These are phyloP conservation scores for Nyctereutes procyonoides DNA, from an alignment of 2,113 vertebrate species.

Conservation along the genomic window DNA sequence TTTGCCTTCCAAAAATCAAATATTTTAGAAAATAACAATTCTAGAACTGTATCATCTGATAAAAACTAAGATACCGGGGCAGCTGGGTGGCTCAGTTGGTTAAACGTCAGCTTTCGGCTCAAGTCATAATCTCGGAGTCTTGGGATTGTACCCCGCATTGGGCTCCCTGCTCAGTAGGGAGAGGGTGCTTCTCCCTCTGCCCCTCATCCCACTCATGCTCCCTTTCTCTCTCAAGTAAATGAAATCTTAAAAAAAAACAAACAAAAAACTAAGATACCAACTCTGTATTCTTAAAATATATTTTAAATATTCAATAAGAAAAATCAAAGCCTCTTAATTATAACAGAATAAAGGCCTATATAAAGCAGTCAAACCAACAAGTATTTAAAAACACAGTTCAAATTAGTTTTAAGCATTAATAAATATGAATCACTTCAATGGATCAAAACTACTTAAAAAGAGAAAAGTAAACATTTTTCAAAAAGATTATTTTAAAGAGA, in stretches of 20 bases:
- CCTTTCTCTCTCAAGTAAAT: no score
- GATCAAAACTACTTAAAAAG: neutral
- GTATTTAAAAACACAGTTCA: conserved; percentile 44
- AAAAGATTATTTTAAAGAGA: no score
- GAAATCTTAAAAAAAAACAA: no score
- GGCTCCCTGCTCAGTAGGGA: no score
- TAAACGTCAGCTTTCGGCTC: no score
- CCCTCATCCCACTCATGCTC: no score
- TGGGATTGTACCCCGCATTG: no score
- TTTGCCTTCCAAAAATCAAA: conserved; percentile 30
- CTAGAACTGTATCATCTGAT: neutral
- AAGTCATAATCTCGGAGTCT: no score
- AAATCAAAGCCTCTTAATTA: neutral
- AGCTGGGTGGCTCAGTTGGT: no score
- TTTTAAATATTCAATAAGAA: conserved; percentile 35
- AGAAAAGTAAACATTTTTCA: neutral
- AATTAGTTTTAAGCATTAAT: conserved; percentile 14
- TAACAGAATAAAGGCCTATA: conserved; percentile 35
- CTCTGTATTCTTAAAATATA: conserved; percentile 13
- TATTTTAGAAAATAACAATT: conserved; percentile 41
- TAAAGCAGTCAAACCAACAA: conserved; percentile 8
- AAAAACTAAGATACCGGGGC: neutral
- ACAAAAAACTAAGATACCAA: conserved; percentile 6
- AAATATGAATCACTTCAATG: conserved; percentile 17
- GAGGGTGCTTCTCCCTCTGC: no score